These are phyloP conservation scores for Lochmaea capreae DNA, from an alignment of 2,888 invertebrate genomes.

Conservation along the genomic window DNA sequence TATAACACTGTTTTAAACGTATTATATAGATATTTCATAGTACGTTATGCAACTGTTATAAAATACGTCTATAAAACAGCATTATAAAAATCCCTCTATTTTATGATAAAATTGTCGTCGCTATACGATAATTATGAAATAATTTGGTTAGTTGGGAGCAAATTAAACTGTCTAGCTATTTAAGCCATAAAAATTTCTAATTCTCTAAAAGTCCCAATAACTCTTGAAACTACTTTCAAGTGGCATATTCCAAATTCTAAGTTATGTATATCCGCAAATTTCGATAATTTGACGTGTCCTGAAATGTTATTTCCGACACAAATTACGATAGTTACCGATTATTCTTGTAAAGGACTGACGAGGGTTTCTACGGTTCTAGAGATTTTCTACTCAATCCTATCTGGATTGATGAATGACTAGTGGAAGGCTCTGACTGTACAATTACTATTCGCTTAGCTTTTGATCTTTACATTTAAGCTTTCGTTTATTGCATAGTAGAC, in stretches of 20 bases:
- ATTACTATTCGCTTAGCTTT: constrained; percentile 4
- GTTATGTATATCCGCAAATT: not conserved
- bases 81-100: too few relatives aligned
- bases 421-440: constrained; percentile 5
- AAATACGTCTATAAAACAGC: too few relatives aligned
- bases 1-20: too few relatives aligned
- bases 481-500: not conserved
- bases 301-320: constrained; percentile 13
- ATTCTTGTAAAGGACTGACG: constrained; percentile 27
- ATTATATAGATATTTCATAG: too few relatives aligned
- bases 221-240: too few relatives aligned
- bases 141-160: too few relatives aligned
- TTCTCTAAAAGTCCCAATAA: too few relatives aligned
- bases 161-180: too few relatives aligned
- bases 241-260: not conserved
- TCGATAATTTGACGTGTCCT: not conserved
- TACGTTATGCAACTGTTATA: too few relatives aligned
- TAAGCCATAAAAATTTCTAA: too few relatives aligned
- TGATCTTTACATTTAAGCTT: not conserved
- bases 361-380: constrained; percentile 24
- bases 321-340: constrained; percentile 23
- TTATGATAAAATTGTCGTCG: too few relatives aligned
- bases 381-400: constrained; percentile 23
- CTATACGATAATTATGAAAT: too few relatives aligned
- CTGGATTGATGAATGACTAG: constrained; percentile 30